phyloP scores from a whole-genome alignment of 2,113 vertebrate genomes.

The Tylochromis polylepis region DNA sequence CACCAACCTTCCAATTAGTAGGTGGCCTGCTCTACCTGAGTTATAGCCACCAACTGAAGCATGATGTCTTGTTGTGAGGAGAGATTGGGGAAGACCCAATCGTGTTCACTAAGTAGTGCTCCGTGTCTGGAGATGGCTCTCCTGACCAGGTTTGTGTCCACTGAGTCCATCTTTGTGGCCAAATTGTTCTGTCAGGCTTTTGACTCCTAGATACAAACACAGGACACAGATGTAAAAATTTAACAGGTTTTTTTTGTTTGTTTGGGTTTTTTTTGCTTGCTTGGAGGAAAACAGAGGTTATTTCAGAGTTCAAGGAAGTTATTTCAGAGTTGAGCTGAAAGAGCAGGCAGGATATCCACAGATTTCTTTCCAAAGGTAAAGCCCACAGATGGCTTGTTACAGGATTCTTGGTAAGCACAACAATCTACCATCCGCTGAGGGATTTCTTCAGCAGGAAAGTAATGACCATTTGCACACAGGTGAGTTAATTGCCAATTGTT shows the following conservation, averaged over 20 bases:
- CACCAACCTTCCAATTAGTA: background rate
- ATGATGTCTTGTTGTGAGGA: background rate
- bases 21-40: background rate
- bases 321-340: background rate
- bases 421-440: background rate
- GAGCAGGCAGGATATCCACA: background rate
- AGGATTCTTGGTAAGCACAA: background rate
- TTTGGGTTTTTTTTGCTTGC: background rate
- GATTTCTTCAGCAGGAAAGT: background rate
- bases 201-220: background rate
- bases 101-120: background rate
- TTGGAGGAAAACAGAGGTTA: background rate
- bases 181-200: background rate
- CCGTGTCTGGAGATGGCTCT: background rate
- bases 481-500: background rate
- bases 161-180: background rate
- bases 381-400: background rate
- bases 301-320: background rate
- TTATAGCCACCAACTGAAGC: background rate
- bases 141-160: background rate
- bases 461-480: background rate
- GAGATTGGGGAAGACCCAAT: background rate
- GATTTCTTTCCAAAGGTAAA: background rate
- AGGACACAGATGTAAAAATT: background rate
- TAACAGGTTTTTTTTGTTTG: background rate